Base-by-base conservation (phyloP, 2,797 vertebrate species). In the Cuculus canorus region DNA sequence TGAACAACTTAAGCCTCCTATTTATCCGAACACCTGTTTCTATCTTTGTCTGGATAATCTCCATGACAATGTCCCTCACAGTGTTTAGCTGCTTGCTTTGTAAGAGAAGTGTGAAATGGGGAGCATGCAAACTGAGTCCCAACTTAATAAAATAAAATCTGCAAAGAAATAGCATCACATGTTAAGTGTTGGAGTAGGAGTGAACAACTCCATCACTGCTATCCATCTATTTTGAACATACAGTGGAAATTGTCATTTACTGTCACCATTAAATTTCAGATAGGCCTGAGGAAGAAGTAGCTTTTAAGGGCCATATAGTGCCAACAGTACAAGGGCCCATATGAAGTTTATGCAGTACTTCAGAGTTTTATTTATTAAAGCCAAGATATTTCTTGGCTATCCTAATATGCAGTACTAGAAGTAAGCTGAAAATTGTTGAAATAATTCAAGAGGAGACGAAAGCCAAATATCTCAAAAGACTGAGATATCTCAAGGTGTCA, bases 41-140 rank as follows among this genome's bases (percentile, higher is more conserved):
- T 92, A 2, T 93, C 75, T 95, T 88, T 88, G 22, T 83, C 82
- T 80, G 88, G 45, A 54, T 77, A 82, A 97, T 93, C 68, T 83
- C 92, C 88, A 92, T 94, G 78, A 91, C 86, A 95, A 77, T 96
- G 72, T 75, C 79, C 64, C 39, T 96, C 54, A 52, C 35, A 19
- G 2, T 76, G 65, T 91, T 88, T 82, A 82, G 61, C 57, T 89
- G 56, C 72, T 87, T 79, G 33, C 52, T 91, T 73, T 95, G 23
- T 73, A 61, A 87, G 33, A 85, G 39, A 87, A 84, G 17, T 68
- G 43, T 83, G 90, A 91, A 82, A 82, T 33, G 8, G 37, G 39
- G 50, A 83, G 27, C 17, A 48, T 16, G 28, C 47, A 83, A 68
- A 81, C 23, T 22, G 63, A 81, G 88, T 68, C 35, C 56, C 93